These are phyloP conservation scores for Limnodromus scolopaceus DNA, from an alignment of 2,797 vertebrate species.

Conservation along the genomic window DNA sequence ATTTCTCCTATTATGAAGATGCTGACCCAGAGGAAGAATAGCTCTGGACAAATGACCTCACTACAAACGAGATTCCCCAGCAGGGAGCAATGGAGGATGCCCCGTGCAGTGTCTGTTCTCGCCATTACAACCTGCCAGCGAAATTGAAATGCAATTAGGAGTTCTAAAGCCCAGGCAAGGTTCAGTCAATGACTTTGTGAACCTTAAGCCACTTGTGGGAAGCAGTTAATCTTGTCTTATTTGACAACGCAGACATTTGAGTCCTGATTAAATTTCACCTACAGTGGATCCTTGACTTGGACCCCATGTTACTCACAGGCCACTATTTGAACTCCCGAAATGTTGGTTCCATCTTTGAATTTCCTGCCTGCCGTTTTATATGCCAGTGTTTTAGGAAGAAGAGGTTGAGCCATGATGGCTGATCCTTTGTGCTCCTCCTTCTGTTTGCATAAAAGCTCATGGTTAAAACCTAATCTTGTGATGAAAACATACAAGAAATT, in stretches of 20 bases:
- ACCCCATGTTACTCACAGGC: neutral
- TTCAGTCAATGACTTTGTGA: neutral
- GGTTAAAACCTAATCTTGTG: neutral
- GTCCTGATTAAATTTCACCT: neutral
- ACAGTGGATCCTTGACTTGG: neutral
- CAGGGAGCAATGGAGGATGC: neutral
- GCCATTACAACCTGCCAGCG: neutral
- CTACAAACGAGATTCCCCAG: neutral
- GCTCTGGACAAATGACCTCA: neutral
- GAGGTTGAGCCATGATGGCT: neutral
- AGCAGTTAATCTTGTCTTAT: neutral
- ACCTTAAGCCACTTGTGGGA: neutral
- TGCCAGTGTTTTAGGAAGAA: neutral
- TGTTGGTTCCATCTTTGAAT: neutral
- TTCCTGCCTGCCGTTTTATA: neutral
- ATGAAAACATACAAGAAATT: neutral
- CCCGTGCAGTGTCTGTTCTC: neutral
- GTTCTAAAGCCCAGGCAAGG: neutral
- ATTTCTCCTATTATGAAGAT: neutral
- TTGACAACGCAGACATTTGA: neutral
- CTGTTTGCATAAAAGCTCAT: neutral
- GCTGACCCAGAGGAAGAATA: neutral
- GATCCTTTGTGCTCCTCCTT: neutral
- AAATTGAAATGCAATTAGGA: neutral
- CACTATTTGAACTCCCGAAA: neutral